Evolutionary conservation across 2,113 vertebrate species (phyloP), one percentile per base, ranked within the genome.

Genomic region (Taxidea taxus): DNA sequence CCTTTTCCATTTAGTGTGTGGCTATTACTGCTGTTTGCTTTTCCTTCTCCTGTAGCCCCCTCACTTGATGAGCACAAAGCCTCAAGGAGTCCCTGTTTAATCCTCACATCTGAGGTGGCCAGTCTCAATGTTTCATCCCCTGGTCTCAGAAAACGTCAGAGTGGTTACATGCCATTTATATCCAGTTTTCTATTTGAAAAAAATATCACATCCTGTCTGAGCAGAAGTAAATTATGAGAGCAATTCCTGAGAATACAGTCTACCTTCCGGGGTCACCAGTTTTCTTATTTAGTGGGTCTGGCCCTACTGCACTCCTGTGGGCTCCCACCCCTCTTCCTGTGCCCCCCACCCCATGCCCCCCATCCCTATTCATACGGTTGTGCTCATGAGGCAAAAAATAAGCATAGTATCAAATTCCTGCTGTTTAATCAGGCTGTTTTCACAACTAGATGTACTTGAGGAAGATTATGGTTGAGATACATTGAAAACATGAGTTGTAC

Each of bases 401-500:
- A 90, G 54, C 49, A 75, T 29, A 80, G 20, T 64, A 42, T 72
- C 77, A 47, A 77, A 77, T 88, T 87, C 44, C 84, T 68, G 58
- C 20, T 29, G 10, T 83, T 91, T 84, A 56, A 78, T 93, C 87
- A 75, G 54, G 66, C 54, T 86, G 80, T 87, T 91, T 75, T 87
- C 42, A 93, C 37, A 88, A 77, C 47, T 23, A 64, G 89, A 82
- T 47, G 20, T 42, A 31, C 56, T 80, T 96, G 68, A 97, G 83
- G 60, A 94, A 34, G 58, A 60, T 44, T 68, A 64, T 14, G 34
- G 16, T 39, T 91, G 68, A 89, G 31, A 94, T 62, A 86, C 12
- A 75, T 20, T 94, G 54, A 88, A 97, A 91, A 89, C n/a, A 34
- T 58, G 87, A 87, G 18, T 78, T 64, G 25, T 62, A 77, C 34